Conservation (phyloP, 2,888 invertebrate genomes). For the Beris chalybata region DNA sequence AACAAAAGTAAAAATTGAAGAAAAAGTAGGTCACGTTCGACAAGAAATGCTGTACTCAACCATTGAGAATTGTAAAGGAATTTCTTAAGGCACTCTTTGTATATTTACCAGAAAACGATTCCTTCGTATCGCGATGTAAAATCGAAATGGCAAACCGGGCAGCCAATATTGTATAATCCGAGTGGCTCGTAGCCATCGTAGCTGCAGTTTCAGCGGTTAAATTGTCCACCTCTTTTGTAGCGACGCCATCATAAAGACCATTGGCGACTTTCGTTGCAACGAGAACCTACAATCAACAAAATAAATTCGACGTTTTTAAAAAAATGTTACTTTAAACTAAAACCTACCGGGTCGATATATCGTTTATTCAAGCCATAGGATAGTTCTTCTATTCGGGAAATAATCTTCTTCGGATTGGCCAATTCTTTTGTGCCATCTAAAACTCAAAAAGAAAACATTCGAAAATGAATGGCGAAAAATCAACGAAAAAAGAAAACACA, state of each 20-base stretch:
- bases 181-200: constrained; percentile 29
- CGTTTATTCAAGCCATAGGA: constrained; percentile 96
- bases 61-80: not conserved
- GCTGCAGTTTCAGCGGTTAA: constrained; percentile 32
- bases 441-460: not conserved
- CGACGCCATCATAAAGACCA: constrained; percentile 31
- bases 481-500: not conserved
- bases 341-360: constrained; percentile 91
- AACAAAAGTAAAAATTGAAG: too few relatives aligned
- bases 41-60: too few relatives aligned
- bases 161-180: constrained; percentile 30
- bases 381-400: constrained; percentile 90
- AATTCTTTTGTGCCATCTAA: constrained; percentile 87
- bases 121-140: constrained; percentile 28
- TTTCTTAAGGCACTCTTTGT: not conserved
- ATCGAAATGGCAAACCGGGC: constrained; percentile 27
- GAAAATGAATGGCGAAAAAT: not conserved
- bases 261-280: constrained; percentile 26
- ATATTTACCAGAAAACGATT: constrained; percentile 30
- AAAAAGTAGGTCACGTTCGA: too few relatives aligned
- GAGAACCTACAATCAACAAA: not conserved
- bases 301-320: not conserved
- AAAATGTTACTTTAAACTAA: not conserved
- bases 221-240: constrained; percentile 23
- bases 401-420: constrained; percentile 97